Evolutionary conservation across 2,888 invertebrate species (phyloP).

Genomic region (Pyrgus malvae): DNA sequence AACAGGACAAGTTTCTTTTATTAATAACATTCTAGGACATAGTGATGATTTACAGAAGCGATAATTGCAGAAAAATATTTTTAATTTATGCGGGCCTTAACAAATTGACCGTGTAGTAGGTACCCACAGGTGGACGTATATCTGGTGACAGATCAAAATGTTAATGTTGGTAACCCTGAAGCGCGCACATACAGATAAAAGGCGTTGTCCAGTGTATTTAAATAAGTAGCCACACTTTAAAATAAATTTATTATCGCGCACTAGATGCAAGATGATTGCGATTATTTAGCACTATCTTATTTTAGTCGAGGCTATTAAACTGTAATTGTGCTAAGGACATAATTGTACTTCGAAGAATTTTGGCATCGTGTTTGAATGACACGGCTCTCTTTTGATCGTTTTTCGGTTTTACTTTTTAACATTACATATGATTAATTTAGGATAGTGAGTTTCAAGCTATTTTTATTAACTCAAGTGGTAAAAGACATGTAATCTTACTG

Average conservation of each 20-base stretch:
- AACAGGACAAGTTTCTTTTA: conserved; percentile 10
- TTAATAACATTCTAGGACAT: conserved; percentile 13
- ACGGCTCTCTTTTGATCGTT: conserved; percentile 4
- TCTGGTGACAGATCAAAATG: conserved; percentile 27
- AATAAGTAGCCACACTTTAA: conserved; percentile 35
- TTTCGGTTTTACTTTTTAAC: background rate
- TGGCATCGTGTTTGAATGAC: conserved; percentile 35
- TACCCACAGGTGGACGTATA: conserved; percentile 16
- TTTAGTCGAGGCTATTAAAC: conserved; percentile 47
- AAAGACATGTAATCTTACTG: too few species aligned
- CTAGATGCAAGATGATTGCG: conserved; percentile 54
- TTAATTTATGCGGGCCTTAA: conserved; percentile 12
- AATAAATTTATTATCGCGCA: conserved; percentile 46
- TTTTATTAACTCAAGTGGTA: too few species aligned
- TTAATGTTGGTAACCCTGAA: conserved; percentile 30
- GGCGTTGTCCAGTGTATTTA: conserved; percentile 34
- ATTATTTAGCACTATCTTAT: conserved; percentile 65
- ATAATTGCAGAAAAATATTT: conserved; percentile 15
- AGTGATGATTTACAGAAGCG: conserved; percentile 10
- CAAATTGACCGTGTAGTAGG: conserved; percentile 12
- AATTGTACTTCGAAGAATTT: conserved; percentile 33
- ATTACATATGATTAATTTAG: too few species aligned
- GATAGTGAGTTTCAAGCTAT: too few species aligned
- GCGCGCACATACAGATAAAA: conserved; percentile 37
- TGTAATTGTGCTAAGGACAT: conserved; percentile 67